Percentiles rank a stretch among this genome's conserved stretches.
These are phyloP conservation scores for Opisthograptis luteolata DNA, from an alignment of 2,888 invertebrate species.

Conservation along the genomic window DNA sequence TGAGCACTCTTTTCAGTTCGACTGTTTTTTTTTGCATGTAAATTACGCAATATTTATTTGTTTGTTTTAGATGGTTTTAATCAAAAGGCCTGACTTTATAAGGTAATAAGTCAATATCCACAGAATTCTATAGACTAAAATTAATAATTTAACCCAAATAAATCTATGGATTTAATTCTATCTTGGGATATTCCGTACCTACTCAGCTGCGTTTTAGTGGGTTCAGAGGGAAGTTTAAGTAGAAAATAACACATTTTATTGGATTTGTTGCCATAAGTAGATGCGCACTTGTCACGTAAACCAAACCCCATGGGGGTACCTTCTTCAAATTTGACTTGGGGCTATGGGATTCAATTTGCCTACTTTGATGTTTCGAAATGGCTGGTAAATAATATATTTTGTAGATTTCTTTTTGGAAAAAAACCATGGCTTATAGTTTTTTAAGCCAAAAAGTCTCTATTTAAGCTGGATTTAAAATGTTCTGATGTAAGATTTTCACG, in stretches of 20 bases:
- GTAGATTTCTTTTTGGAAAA: not conserved
- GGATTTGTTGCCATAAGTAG: constrained; percentile 21
- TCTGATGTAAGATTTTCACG: too few species aligned
- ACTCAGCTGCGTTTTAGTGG: constrained; percentile 6
- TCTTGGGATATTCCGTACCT: not conserved
- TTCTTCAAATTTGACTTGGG: constrained; percentile 29
- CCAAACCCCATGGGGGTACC: constrained; percentile 19
- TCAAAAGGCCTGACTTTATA: too few species aligned
- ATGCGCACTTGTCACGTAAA: constrained; percentile 28
- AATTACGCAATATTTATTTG: too few species aligned
- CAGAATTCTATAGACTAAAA: not conserved
- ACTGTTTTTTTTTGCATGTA: too few species aligned
- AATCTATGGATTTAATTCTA: not conserved
- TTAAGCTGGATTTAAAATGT: too few species aligned
- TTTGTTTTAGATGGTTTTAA: too few species aligned
- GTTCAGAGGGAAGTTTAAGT: constrained; percentile 17
- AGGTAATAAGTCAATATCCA: too few species aligned
- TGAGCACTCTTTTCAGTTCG: too few species aligned
- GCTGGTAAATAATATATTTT: constrained; percentile 11
- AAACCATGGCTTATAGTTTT: too few species aligned
- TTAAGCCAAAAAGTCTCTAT: too few species aligned
- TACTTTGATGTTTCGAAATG: constrained; percentile 23
- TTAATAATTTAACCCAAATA: not conserved
- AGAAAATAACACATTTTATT: constrained; percentile 23
- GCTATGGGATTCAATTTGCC: constrained; percentile 30